These are phyloP conservation scores for Lithobates pipiens DNA, from an alignment of 2,797 vertebrate genomes.

Conservation along the genomic window DNA sequence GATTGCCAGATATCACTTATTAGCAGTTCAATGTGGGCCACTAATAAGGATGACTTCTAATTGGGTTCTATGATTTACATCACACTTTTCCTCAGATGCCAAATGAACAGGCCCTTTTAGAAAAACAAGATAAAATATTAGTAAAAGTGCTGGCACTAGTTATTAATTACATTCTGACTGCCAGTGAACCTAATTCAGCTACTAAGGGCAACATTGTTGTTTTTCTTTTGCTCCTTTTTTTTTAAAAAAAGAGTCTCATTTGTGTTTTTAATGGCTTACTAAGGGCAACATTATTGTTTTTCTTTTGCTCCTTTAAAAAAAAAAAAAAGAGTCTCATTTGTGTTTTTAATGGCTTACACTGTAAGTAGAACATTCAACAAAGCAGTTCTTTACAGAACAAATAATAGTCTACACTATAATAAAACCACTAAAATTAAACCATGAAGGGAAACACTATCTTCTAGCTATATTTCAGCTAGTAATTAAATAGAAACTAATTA, in stretches of 20 bases:
- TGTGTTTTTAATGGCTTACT: background rate
- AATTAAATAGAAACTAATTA: slow-evolving; percentile 31
- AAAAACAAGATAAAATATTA: too few species aligned
- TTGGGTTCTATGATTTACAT: too few species aligned
- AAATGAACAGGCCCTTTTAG: too few species aligned
- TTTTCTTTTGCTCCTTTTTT: background rate
- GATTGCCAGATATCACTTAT: too few species aligned
- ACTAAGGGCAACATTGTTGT: background rate
- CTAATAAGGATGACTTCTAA: too few species aligned
- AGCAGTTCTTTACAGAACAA: background rate
- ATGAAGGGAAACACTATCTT: background rate
- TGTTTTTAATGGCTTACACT: background rate
- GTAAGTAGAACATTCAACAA: background rate
- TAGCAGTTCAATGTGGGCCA: too few species aligned
- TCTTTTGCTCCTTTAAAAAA: background rate
- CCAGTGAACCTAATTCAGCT: background rate
- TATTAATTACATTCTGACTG: background rate
- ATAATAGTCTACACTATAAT: background rate
- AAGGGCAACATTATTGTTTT: background rate
- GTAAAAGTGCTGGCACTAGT: too few species aligned
- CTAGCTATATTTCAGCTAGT: background rate
- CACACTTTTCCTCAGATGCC: too few species aligned
- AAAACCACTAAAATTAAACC: background rate
- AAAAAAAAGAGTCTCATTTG: background rate
- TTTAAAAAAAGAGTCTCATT: background rate